Conservation (phyloP, 1,140 invertebrate genomes). For the Dendrolimus kikuchii region DNA sequence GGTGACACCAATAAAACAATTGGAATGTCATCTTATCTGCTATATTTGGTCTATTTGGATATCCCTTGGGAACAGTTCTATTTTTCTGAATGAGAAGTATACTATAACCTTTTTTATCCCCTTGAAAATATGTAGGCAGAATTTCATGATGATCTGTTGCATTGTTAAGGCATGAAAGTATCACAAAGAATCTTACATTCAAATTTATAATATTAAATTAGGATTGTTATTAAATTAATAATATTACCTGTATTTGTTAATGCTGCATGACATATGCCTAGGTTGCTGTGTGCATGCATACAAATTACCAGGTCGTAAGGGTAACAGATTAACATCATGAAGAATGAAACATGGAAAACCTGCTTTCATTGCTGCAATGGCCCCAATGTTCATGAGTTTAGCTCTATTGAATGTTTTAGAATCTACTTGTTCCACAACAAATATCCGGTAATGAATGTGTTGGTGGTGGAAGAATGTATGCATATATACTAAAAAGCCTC, state of each 20-base stretch:
- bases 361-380: constrained; percentile 80
- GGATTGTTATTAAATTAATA: neutral
- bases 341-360: constrained; percentile 93
- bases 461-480: constrained; percentile 61
- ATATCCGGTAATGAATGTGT: constrained; percentile 80
- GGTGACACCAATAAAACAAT: too few species aligned
- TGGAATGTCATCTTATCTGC: too few species aligned
- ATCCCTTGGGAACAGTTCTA: too few species aligned
- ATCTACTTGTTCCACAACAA: constrained; percentile 91
- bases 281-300: constrained; percentile 92
- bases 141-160: too few species aligned
- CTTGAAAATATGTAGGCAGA: too few species aligned
- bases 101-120: too few species aligned
- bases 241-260: constrained; percentile 84
- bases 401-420: constrained; percentile 91
- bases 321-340: constrained; percentile 96
- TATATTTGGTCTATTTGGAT: too few species aligned
- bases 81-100: too few species aligned
- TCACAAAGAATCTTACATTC: too few species aligned
- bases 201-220: too few species aligned
- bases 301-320: constrained; percentile 90
- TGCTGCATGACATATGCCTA: constrained; percentile 92
- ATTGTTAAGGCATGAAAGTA: too few species aligned
- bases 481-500: constrained; percentile 63
- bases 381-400: constrained; percentile 95